These are phyloP conservation scores for Lophura nycthemera DNA, from an alignment of 2,113 vertebrate genomes.

Conservation along the genomic window DNA sequence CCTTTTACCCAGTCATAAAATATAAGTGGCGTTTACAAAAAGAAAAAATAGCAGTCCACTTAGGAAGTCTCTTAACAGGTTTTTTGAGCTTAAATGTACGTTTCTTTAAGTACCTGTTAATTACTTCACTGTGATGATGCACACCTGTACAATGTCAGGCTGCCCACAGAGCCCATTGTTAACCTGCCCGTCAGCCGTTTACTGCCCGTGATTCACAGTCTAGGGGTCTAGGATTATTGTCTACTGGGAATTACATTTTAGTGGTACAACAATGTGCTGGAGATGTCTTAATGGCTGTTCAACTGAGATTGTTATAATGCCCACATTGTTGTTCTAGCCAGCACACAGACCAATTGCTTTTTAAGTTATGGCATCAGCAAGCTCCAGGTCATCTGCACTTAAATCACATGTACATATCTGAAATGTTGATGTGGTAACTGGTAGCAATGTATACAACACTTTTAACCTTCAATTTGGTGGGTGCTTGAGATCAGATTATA, in stretches of 20 bases:
- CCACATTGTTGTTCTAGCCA: constrained; percentile 53
- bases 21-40: constrained; percentile 44
- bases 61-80: constrained; percentile 76
- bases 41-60: constrained; percentile 56
- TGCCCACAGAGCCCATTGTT: constrained; percentile 67
- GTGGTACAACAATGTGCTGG: constrained; percentile 45
- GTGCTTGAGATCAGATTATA: constrained; percentile 59
- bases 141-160: constrained; percentile 73
- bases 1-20: constrained; percentile 71
- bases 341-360: constrained; percentile 29
- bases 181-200: constrained; percentile 54
- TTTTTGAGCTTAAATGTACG: constrained; percentile 73
- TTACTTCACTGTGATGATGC: constrained; percentile 73
- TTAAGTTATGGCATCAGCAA: constrained; percentile 63
- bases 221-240: constrained; percentile 59
- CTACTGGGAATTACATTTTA: constrained; percentile 69
- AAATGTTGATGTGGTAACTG: constrained; percentile 63
- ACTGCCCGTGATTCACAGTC: constrained; percentile 70
- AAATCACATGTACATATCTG: constrained; percentile 58
- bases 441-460: constrained; percentile 64
- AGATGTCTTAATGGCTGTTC: constrained; percentile 64
- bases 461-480: constrained; percentile 62
- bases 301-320: constrained; percentile 58
- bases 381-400: constrained; percentile 48
- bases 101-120: constrained; percentile 76